phyloP scores from a whole-genome alignment of 2,113 vertebrate species.

The Proterorhinus semilunaris region DNA sequence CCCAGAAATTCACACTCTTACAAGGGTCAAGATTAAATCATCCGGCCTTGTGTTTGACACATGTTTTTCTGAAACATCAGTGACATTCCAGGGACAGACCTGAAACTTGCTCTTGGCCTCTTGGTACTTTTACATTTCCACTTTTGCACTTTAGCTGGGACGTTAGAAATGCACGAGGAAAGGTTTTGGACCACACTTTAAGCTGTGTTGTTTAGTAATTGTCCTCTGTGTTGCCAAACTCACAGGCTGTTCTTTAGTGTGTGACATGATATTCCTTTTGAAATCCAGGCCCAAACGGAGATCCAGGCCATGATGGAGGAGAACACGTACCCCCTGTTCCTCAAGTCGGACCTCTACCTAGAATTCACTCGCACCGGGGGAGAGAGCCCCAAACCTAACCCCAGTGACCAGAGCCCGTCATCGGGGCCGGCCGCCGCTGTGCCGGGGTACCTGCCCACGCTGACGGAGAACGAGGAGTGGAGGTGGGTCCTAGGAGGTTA shows the following conservation, averaged over 20 bases:
- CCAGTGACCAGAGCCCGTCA: conserved; percentile 86
- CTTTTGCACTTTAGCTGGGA: too few species aligned
- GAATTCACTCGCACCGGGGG: conserved; percentile 89
- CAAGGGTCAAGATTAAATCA: too few species aligned
- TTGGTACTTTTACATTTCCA: too few species aligned
- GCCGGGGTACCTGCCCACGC: conserved; percentile 87
- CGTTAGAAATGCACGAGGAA: too few species aligned
- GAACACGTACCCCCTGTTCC: conserved; percentile 94
- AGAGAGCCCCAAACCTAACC: conserved; percentile 89
- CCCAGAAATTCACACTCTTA: too few species aligned
- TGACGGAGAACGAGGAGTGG: conserved; percentile 94
- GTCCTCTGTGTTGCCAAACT: neutral
- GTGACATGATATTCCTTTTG: conserved; percentile 16
- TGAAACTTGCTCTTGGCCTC: too few species aligned
- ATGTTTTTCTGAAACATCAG: too few species aligned
- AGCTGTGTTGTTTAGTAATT: neutral
- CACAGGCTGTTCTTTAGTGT: neutral
- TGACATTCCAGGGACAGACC: too few species aligned
- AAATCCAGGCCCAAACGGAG: conserved; percentile 88
- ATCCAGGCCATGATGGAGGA: conserved; percentile 94
- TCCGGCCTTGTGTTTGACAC: too few species aligned
- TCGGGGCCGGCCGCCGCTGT: conserved; percentile 85
- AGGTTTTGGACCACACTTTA: too few species aligned
- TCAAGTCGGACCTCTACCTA: conserved; percentile 95
- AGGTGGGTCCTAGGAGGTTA: conserved; percentile 66